Evolutionary conservation across 2,888 invertebrate species (phyloP).

Genomic region (Argyresthia goedartella): DNA sequence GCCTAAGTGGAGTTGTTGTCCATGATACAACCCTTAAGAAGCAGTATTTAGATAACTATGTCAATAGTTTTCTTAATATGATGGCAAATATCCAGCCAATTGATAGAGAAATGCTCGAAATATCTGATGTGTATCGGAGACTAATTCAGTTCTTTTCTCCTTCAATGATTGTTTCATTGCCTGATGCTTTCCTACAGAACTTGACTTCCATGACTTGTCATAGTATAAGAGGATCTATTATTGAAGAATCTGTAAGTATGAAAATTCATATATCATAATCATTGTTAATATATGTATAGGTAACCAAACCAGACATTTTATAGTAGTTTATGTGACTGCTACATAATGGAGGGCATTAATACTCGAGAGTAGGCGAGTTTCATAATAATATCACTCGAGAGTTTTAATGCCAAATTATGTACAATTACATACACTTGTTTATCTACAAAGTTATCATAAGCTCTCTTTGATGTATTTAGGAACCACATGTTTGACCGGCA

Average conservation of each 20-base stretch:
- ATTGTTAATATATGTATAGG: too few relatives aligned
- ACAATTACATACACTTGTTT: too few relatives aligned
- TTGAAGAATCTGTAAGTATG: constrained; percentile 56
- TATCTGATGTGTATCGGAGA: constrained; percentile 57
- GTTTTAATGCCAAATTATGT: too few relatives aligned
- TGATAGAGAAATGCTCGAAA: constrained; percentile 54
- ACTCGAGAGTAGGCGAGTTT: too few relatives aligned
- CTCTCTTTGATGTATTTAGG: too few relatives aligned
- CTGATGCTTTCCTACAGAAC: constrained; percentile 52
- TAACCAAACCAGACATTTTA: neutral
- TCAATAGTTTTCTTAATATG: constrained; percentile 54
- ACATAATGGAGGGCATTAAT: too few relatives aligned
- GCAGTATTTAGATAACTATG: constrained; percentile 58
- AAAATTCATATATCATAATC: neutral
- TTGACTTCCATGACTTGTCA: constrained; percentile 53
- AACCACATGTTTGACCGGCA: too few relatives aligned
- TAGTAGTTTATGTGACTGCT: too few relatives aligned
- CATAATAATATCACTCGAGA: too few relatives aligned
- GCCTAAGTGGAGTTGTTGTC: constrained; percentile 51
- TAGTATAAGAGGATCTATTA: constrained; percentile 52
- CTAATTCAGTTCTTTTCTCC: constrained; percentile 57
- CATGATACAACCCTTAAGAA: constrained; percentile 45
- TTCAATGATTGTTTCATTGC: constrained; percentile 46
- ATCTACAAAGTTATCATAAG: too few relatives aligned
- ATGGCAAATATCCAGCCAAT: constrained; percentile 52